phyloP scores from a whole-genome alignment of 2,888 invertebrate genomes.

The Bhutanitis thaidina region DNA sequence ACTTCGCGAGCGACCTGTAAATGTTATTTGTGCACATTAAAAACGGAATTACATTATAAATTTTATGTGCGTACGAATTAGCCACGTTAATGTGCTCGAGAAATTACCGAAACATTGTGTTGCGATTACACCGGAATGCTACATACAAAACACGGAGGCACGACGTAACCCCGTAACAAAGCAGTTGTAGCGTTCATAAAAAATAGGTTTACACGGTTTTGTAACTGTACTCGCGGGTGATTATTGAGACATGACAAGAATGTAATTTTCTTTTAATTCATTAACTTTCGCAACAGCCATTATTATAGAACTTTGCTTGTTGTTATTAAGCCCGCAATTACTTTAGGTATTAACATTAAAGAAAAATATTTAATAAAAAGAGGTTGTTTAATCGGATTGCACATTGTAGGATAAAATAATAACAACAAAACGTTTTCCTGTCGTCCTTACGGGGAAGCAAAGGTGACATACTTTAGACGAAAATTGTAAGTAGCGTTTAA shows the following conservation, averaged over 20 bases:
- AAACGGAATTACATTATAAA: slow-evolving; percentile 65
- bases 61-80: slow-evolving; percentile 57
- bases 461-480: too few relatives aligned
- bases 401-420: too few relatives aligned
- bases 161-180: slow-evolving; percentile 4
- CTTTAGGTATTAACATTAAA: too few relatives aligned
- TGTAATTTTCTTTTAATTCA: not conserved
- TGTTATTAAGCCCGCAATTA: too few relatives aligned
- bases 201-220: slow-evolving; percentile 2
- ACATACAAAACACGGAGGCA: slow-evolving; percentile 2
- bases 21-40: slow-evolving; percentile 70
- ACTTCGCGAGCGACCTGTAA: slow-evolving; percentile 66
- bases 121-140: slow-evolving; percentile 23
- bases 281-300: not conserved
- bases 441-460: too few relatives aligned
- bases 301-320: too few relatives aligned
- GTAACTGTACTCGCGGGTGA: not conserved
- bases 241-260: not conserved
- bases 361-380: too few relatives aligned
- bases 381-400: too few relatives aligned
- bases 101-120: slow-evolving; percentile 58
- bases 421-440: too few relatives aligned
- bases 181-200: not conserved
- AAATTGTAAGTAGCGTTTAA: too few relatives aligned
- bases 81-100: slow-evolving; percentile 48